These are phyloP conservation scores for Troilus luridus DNA, from an alignment of 2,888 invertebrate species.

Conservation along the genomic window DNA sequence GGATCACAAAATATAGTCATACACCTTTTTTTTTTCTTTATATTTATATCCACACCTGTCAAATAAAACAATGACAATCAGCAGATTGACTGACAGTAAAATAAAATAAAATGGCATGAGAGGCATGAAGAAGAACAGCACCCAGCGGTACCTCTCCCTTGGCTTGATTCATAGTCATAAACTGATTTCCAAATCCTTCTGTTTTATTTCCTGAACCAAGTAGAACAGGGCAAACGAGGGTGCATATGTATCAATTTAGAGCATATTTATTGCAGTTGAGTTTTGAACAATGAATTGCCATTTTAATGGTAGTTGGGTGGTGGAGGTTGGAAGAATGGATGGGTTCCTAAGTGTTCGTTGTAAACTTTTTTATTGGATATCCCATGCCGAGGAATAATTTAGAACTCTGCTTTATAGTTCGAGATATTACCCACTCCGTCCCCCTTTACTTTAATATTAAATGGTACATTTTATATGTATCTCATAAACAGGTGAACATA, in stretches of 20 bases:
- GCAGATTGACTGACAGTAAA: too few relatives aligned
- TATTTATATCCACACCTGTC: too few relatives aligned
- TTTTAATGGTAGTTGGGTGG: slow-evolving; percentile 22
- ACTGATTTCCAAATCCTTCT: not conserved
- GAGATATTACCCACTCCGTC: not conserved
- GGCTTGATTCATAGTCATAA: not conserved
- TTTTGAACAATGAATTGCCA: not conserved
- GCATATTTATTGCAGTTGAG: not conserved
- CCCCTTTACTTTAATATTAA: not conserved
- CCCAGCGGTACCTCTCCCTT: too few relatives aligned
- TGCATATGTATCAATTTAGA: slow-evolving; percentile 1
- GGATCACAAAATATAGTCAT: too few relatives aligned
- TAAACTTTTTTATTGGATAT: slow-evolving; percentile 41
- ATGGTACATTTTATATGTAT: not conserved
- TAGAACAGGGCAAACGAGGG: not conserved
- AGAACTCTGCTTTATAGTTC: slow-evolving; percentile 1
- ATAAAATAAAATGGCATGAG: too few relatives aligned
- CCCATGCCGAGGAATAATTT: slow-evolving; percentile 4
- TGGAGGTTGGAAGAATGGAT: slow-evolving; percentile 15
- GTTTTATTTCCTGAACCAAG: not conserved
- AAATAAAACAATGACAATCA: too few relatives aligned
- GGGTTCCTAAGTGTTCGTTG: slow-evolving; percentile 5
- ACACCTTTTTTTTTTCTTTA: too few relatives aligned
- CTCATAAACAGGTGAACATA: not conserved
- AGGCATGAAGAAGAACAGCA: too few relatives aligned